phyloP scores from a whole-genome alignment of 2,888 invertebrate species.

The Pollenia griseotomentosa region DNA sequence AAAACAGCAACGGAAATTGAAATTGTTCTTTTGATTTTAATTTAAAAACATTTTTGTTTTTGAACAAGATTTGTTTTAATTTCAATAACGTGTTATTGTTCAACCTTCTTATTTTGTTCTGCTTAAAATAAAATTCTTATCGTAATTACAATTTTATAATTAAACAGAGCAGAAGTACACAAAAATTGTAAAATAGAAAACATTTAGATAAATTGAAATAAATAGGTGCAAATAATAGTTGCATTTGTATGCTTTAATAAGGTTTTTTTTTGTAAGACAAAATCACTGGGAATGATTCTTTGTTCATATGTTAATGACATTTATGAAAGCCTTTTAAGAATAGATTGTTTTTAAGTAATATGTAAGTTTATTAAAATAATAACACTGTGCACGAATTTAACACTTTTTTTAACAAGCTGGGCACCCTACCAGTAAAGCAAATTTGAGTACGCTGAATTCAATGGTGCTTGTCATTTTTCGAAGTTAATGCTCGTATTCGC shows the following conservation, averaged over 20 bases:
- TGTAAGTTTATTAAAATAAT: too few species aligned
- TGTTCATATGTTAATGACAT: too few species aligned
- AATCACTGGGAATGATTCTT: neutral
- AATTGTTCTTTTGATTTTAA: constrained; percentile 34
- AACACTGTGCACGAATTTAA: too few species aligned
- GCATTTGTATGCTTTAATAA: neutral
- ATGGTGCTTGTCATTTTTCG: too few species aligned
- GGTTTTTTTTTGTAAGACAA: neutral
- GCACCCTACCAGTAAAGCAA: too few species aligned
- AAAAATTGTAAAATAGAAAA: constrained; percentile 17
- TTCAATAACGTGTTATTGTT: constrained; percentile 40
- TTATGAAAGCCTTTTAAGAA: too few species aligned
- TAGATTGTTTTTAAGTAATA: too few species aligned
- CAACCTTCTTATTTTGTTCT: constrained; percentile 6
- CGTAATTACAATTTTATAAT: constrained; percentile 38
- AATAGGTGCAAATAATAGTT: neutral
- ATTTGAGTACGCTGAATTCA: too few species aligned
- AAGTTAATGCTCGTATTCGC: too few species aligned
- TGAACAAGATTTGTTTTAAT: constrained; percentile 48
- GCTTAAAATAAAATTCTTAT: constrained; percentile 45
- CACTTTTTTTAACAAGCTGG: too few species aligned
- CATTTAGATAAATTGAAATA: constrained; percentile 8
- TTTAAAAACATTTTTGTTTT: constrained; percentile 19
- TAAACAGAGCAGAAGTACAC: constrained; percentile 13
- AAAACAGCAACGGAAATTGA: constrained; percentile 63